A percentile compares a stretch with the other conserved stretches of the same genome.
Evolutionary conservation across 2,113 vertebrate genomes (phyloP).

Genomic region (Crotalus viridis): DNA sequence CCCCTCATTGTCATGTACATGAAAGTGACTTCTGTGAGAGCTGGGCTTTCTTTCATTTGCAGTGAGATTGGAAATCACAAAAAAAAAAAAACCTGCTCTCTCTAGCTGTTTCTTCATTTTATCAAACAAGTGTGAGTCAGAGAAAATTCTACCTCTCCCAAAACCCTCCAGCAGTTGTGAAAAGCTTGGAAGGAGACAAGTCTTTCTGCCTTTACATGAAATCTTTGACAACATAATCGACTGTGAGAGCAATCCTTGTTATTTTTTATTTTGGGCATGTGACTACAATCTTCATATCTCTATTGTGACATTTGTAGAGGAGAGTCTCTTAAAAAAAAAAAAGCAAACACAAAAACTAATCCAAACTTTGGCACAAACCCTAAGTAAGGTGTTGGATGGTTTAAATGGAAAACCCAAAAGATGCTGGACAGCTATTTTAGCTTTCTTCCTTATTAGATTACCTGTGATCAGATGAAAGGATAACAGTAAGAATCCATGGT

Average conservation of each 20-base stretch:
- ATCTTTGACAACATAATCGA: neutral
- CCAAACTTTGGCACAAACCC: neutral
- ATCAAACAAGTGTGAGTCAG: neutral
- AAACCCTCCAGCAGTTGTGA: neutral
- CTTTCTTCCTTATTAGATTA: neutral
- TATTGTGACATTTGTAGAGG: neutral
- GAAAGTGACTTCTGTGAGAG: neutral
- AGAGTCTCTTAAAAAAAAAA: neutral
- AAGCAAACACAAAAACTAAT: neutral
- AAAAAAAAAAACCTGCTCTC: neutral
- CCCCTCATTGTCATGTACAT: neutral
- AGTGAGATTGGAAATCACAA: neutral
- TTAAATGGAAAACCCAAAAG: neutral
- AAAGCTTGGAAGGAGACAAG: neutral
- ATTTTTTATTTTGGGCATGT: neutral
- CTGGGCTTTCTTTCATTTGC: neutral
- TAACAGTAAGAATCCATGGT: neutral
- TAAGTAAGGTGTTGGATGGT: neutral
- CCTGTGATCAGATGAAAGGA: neutral
- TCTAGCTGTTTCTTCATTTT: neutral
- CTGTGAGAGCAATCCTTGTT: neutral
- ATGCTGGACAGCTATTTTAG: neutral
- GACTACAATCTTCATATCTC: neutral
- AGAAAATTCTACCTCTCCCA: neutral
- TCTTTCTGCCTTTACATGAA: neutral